Percentiles rank a stretch among this genome's conserved stretches.
Evolutionary conservation across 2,113 vertebrate genomes (phyloP).

Genomic region (Dryoscopus gambensis): DNA sequence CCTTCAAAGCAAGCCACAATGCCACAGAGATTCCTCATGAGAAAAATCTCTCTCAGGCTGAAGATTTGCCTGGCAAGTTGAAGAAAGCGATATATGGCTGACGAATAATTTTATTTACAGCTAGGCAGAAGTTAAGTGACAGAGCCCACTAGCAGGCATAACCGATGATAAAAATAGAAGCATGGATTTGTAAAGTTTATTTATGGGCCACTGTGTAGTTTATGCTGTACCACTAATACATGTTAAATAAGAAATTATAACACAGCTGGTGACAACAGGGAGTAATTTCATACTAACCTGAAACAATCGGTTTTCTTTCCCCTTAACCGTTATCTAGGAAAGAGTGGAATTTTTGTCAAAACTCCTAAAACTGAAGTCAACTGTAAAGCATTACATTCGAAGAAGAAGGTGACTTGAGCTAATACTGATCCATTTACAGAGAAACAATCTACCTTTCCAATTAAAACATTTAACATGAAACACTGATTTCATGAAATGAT

Average conservation of each 20-base stretch:
- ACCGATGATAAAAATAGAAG: not conserved
- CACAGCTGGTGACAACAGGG: not conserved
- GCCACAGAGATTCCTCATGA: not conserved
- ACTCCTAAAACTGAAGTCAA: not conserved
- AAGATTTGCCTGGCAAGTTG: not conserved
- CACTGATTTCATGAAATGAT: not conserved
- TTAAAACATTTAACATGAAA: constrained; percentile 3
- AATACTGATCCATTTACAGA: not conserved
- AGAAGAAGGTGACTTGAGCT: not conserved
- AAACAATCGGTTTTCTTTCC: not conserved
- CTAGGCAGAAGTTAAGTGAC: not conserved
- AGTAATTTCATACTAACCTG: not conserved
- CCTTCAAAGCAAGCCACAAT: not conserved
- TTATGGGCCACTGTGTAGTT: not conserved
- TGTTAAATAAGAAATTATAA: not conserved
- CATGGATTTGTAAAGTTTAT: not conserved
- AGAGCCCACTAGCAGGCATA: not conserved
- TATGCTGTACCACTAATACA: not conserved
- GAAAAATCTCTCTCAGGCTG: not conserved
- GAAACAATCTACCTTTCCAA: not conserved
- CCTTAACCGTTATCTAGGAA: not conserved
- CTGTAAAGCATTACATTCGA: not conserved
- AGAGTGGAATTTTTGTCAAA: not conserved
- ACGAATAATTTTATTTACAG: not conserved
- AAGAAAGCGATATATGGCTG: not conserved